Percentiles rank a stretch among this genome's conserved stretches.
Evolutionary conservation across 1,140 invertebrate species (phyloP).

Genomic region (Dinoponera quadriceps): DNA sequence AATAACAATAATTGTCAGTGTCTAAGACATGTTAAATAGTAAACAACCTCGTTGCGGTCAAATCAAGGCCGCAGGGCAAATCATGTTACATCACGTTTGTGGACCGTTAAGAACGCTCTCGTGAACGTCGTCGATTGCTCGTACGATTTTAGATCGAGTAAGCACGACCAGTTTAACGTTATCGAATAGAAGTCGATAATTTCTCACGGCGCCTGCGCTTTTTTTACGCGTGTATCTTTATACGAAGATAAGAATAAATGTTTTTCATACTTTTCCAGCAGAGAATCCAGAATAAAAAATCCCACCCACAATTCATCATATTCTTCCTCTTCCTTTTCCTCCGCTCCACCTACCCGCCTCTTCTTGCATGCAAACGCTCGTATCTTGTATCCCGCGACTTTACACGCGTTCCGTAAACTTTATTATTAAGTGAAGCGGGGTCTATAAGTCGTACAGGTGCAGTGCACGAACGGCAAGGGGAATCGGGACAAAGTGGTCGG

Average conservation of each 20-base stretch:
- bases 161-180: background rate
- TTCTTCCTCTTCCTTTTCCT: background rate
- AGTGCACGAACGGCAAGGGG: conserved; percentile 40
- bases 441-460: conserved; percentile 70
- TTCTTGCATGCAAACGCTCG: conserved; percentile 27
- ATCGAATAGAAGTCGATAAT: conserved; percentile 5
- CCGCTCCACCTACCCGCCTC: background rate
- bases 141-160: background rate
- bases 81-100: background rate
- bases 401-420: conserved; percentile 66
- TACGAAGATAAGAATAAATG: conserved; percentile 60
- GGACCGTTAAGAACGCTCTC: background rate
- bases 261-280: conserved; percentile 68
- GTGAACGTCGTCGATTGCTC: background rate
- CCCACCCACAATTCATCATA: conserved; percentile 5
- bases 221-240: conserved; percentile 36
- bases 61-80: background rate
- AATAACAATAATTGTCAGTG: conserved; percentile 22
- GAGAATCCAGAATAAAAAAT: conserved; percentile 23
- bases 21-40: conserved; percentile 2
- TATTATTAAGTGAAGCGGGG: conserved; percentile 76
- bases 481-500: conserved; percentile 54
- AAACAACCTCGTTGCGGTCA: conserved; percentile 2
- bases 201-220: conserved; percentile 8
- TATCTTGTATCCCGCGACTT: conserved; percentile 62